Conservation (phyloP, 2,113 vertebrate species). For the Dromiciops gliroides region DNA sequence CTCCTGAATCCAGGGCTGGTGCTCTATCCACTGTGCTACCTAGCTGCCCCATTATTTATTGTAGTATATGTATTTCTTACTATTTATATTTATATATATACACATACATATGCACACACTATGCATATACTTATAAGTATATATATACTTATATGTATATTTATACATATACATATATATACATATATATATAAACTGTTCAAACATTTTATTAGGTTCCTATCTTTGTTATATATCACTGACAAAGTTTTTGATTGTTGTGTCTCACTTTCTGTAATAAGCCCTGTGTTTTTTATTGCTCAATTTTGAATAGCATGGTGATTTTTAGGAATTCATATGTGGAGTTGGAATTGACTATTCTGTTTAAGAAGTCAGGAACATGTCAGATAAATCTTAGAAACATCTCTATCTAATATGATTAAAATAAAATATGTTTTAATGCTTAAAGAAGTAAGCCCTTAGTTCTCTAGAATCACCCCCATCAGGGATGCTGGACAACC, state of each 20-base stretch:
- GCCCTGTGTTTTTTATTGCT: not conserved
- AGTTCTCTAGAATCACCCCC: not conserved
- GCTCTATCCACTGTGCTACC: too few relatives aligned
- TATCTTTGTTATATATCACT: not conserved
- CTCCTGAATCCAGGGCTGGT: too few relatives aligned
- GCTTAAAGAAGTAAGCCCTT: not conserved
- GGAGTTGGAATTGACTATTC: not conserved
- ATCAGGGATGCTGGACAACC: not conserved
- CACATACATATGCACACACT: too few relatives aligned
- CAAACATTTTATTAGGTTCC: not conserved
- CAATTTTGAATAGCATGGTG: not conserved
- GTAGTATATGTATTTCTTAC: not conserved
- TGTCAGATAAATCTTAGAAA: not conserved
- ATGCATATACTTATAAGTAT: too few relatives aligned
- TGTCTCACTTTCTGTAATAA: not conserved
- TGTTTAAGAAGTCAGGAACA: not conserved
- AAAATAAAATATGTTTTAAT: not conserved
- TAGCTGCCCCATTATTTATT: too few relatives aligned
- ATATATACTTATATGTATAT: too few relatives aligned
- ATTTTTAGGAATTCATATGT: not conserved
- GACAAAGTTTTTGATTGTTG: not conserved
- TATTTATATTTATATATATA: too few relatives aligned
- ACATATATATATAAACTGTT: not conserved
- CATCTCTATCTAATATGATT: not conserved
- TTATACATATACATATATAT: too few relatives aligned